Percentiles rank a stretch among this genome's conserved stretches.
phyloP scores from a whole-genome alignment of 2,888 invertebrate species.

The Caenorhabditis becei region DNA sequence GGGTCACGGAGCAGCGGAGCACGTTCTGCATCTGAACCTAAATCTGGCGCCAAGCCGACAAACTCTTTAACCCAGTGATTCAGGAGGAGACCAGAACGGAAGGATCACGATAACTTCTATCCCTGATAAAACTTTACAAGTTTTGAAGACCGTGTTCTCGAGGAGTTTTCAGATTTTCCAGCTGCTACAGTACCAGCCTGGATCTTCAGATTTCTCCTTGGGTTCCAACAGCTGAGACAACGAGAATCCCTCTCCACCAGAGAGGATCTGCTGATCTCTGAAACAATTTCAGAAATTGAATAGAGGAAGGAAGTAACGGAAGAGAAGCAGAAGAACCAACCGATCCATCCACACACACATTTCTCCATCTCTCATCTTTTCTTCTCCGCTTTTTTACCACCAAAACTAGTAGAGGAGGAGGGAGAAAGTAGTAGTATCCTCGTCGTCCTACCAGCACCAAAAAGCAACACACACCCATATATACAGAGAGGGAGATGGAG shows the following conservation, averaged over 20 bases:
- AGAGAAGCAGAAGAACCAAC: constrained; percentile 16
- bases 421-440: constrained; percentile 54
- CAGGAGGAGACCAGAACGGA: too few species aligned
- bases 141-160: too few species aligned
- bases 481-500: constrained; percentile 15
- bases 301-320: not conserved
- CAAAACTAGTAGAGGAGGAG: constrained; percentile 20
- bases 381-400: constrained; percentile 33
- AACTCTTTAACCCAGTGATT: too few species aligned
- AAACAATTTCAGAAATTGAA: constrained; percentile 1
- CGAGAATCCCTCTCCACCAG: too few species aligned
- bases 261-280: constrained; percentile 8
- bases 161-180: too few species aligned
- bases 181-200: too few species aligned
- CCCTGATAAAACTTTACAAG: too few species aligned
- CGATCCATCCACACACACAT: constrained; percentile 5
- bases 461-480: constrained; percentile 54
- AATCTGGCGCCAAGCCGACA: too few species aligned
- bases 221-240: too few species aligned
- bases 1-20: too few species aligned
- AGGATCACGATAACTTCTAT: too few species aligned
- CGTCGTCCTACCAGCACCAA: constrained; percentile 48
- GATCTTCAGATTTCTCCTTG: too few species aligned
- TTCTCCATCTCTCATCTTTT: constrained; percentile 20
- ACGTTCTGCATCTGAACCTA: not conserved